Conservation (phyloP, 2,797 vertebrate genomes). For the Potorous gilbertii region DNA sequence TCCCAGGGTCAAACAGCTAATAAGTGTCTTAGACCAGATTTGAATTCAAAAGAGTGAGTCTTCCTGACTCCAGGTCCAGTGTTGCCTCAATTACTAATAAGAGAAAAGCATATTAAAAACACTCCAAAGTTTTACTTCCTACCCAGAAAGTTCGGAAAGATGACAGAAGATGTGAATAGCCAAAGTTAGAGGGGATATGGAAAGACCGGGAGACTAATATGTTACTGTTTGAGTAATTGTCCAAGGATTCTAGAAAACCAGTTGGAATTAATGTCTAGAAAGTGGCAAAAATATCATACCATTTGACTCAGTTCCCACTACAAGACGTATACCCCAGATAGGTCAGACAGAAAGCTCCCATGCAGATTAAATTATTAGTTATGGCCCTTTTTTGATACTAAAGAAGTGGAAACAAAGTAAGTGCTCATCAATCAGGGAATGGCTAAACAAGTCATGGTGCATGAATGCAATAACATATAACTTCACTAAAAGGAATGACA, state of each 20-base stretch:
- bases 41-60: not conserved
- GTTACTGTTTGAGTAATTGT: not conserved
- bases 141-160: not conserved
- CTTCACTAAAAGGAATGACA: not conserved
- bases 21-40: not conserved
- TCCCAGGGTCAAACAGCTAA: not conserved
- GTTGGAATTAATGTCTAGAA: not conserved
- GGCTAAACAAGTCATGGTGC: not conserved
- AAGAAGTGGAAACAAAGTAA: not conserved
- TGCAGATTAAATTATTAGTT: not conserved
- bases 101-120: not conserved
- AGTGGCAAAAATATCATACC: not conserved
- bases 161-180: not conserved
- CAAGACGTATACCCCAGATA: not conserved
- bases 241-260: not conserved
- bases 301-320: not conserved
- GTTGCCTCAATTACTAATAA: not conserved
- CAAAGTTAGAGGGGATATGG: not conserved
- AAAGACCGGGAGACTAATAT: not conserved
- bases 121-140: not conserved
- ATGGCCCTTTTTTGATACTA: not conserved
- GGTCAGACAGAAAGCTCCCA: not conserved
- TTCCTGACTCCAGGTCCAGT: not conserved
- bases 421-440: not conserved
- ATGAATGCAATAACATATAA: not conserved